Percentiles rank a stretch among this genome's conserved stretches.
Conservation (phyloP, 2,888 invertebrate genomes). For the Zelleria hepariella region DNA sequence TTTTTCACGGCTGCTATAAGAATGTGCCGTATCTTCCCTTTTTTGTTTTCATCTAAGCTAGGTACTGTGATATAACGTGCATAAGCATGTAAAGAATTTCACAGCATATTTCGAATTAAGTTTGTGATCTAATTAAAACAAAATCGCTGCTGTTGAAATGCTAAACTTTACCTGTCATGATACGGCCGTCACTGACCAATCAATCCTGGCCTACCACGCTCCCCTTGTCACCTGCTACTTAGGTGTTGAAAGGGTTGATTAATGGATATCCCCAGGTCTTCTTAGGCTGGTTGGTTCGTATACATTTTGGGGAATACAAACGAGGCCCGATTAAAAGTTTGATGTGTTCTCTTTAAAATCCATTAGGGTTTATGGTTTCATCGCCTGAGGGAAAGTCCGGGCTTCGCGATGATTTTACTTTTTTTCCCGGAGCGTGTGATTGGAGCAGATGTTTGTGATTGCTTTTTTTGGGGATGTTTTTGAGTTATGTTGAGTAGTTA, state of each 20-base stretch:
- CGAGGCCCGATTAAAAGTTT: constrained; percentile 53
- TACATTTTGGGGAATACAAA: not conserved
- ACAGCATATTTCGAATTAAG: not conserved
- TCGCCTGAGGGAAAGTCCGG: not conserved
- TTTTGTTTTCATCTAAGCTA: no score
- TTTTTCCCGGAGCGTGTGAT: not conserved
- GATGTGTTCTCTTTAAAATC: constrained; percentile 59
- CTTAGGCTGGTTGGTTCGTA: not conserved
- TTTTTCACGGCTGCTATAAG: no score
- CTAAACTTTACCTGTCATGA: not conserved
- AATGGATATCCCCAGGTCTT: not conserved
- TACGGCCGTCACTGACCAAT: not conserved
- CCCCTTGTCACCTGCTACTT: not conserved
- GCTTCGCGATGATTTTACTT: not conserved
- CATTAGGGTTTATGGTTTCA: constrained; percentile 57
- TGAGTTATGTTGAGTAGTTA: not conserved
- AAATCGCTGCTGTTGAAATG: not conserved
- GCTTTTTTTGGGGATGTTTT: not conserved
- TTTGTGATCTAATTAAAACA: not conserved
- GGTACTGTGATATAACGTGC: no score
- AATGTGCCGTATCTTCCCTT: no score
- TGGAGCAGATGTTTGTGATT: not conserved
- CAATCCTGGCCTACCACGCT: not conserved
- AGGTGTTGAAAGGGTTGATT: no score
- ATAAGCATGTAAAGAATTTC: no score